A percentile compares a stretch with the other conserved stretches of the same genome.
Conservation (phyloP, 2,888 invertebrate genomes). For the Deilephila porcellus region DNA sequence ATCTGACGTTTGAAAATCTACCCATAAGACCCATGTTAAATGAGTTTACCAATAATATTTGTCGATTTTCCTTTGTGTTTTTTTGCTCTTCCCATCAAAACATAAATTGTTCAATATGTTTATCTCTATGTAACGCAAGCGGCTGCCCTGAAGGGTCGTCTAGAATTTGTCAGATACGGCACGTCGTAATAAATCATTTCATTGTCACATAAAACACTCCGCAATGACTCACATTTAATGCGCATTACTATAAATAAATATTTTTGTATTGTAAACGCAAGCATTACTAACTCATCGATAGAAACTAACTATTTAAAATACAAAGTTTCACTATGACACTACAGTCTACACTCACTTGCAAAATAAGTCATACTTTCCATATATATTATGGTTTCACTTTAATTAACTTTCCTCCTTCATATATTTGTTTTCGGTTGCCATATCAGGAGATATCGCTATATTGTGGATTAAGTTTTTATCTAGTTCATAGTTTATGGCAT, state of each 20-base stretch:
- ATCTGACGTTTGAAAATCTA: no score
- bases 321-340: background rate
- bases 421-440: background rate
- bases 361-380: background rate
- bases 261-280: constrained; percentile 6
- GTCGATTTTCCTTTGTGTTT: no score
- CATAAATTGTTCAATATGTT: no score
- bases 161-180: no score
- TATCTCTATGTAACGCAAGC: no score
- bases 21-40: no score
- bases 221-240: constrained; percentile 7
- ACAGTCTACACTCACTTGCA: constrained; percentile 7
- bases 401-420: background rate
- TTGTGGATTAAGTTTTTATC: background rate
- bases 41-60: no score
- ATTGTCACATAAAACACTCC: background rate
- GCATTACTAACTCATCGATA: background rate
- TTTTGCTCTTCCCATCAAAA: no score
- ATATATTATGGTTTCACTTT: background rate
- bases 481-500: background rate
- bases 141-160: no score
- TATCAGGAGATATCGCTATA: background rate
- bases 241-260: background rate
- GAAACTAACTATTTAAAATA: background rate
- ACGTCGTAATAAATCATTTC: background rate